These are phyloP conservation scores for Dinothrombium tinctorium DNA, from an alignment of 1,140 invertebrate species.

Conservation along the genomic window DNA sequence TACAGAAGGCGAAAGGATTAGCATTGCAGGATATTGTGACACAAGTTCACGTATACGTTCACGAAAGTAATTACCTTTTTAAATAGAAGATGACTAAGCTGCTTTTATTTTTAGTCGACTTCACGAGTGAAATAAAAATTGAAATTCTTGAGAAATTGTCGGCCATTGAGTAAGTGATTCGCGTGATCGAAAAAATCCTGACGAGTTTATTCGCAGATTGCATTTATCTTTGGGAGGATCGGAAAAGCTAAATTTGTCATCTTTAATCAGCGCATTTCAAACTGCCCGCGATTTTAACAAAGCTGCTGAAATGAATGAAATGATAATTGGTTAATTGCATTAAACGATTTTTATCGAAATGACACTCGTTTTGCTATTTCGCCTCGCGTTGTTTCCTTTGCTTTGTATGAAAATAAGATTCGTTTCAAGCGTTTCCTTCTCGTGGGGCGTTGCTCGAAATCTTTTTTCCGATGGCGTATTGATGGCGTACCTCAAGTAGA, in stretches of 20 bases:
- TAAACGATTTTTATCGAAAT: no score
- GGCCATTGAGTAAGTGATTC: slow-evolving; percentile 37
- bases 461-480: no score
- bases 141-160: slow-evolving; percentile 52
- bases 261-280: slow-evolving; percentile 36
- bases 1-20: slow-evolving; percentile 64
- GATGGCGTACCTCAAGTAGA: no score
- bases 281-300: slow-evolving; percentile 5
- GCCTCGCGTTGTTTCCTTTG: no score
- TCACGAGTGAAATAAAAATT: slow-evolving; percentile 41
- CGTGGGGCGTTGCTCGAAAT: no score
- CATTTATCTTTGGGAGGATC: slow-evolving; percentile 70
- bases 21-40: slow-evolving; percentile 71
- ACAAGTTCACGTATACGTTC: slow-evolving; percentile 57
- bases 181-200: not conserved
- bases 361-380: no score
- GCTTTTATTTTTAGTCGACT: no score
- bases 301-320: not conserved
- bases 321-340: no score
- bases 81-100: no score
- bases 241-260: slow-evolving; percentile 70
- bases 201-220: slow-evolving; percentile 38
- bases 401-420: no score
- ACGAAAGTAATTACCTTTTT: slow-evolving; percentile 62
- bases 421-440: no score